These are phyloP conservation scores for Merodon equestris DNA, from an alignment of 2,888 invertebrate genomes.

Conservation along the genomic window DNA sequence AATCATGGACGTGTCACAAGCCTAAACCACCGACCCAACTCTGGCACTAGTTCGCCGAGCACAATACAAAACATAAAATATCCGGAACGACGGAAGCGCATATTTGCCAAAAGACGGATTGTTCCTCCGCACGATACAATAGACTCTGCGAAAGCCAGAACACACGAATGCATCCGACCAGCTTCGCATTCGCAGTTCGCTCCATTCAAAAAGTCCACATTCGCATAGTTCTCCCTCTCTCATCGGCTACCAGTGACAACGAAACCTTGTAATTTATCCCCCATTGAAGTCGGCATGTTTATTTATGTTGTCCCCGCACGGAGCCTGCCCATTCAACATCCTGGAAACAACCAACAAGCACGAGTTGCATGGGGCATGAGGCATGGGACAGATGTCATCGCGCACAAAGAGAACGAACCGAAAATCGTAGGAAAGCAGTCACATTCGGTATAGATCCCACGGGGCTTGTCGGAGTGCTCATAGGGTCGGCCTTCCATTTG, in stretches of 20 bases:
- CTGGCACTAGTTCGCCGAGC: too few species aligned
- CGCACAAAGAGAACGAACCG: conserved; percentile 29
- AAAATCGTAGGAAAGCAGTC: conserved; percentile 34
- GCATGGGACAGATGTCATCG: conserved; percentile 23
- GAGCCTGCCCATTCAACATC: conserved; percentile 33
- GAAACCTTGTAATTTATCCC: conserved; percentile 59
- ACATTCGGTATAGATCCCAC: too few species aligned
- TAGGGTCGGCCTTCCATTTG: conserved; percentile 39
- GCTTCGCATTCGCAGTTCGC: conserved; percentile 13
- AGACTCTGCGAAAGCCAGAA: conserved; percentile 34
- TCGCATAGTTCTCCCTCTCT: too few species aligned
- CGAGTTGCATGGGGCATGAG: conserved; percentile 11
- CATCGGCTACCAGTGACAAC: too few species aligned
- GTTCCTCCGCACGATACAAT: conserved; percentile 59
- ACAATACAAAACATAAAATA: conserved; percentile 16
- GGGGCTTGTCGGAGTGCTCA: too few species aligned
- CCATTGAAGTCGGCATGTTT: conserved; percentile 22
- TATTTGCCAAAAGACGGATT: conserved; percentile 62
- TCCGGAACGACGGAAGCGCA: conserved; percentile 56
- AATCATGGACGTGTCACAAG: conserved; percentile 23
- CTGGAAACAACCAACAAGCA: conserved; percentile 48
- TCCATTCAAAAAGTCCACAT: neutral
- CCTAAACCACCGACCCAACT: conserved; percentile 4
- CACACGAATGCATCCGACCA: conserved; percentile 52
- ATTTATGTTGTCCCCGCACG: conserved; percentile 26